A percentile compares a stretch with the other conserved stretches of the same genome.
Evolutionary conservation across 2,797 vertebrate species (phyloP).

Genomic region (Natrix natrix): DNA sequence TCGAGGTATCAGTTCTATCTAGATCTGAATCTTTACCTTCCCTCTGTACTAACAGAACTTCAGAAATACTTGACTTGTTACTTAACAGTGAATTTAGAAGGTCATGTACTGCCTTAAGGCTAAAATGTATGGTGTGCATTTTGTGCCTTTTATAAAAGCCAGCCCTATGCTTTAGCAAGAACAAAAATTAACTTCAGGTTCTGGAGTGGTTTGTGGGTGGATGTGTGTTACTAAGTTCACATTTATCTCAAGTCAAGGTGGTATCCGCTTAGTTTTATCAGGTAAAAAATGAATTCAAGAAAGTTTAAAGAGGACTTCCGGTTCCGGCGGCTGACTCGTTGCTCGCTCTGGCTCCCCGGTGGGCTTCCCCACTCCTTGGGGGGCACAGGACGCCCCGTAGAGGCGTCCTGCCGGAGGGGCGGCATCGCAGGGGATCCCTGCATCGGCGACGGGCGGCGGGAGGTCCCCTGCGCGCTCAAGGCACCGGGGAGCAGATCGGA

Average conservation of each 20-base stretch:
- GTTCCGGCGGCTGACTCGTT: too few species aligned
- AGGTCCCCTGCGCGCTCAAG: too few species aligned
- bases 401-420: too few species aligned
- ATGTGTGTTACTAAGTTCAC: neutral
- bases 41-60: neutral
- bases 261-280: neutral
- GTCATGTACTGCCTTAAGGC: neutral
- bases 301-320: neutral
- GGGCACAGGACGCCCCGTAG: too few species aligned
- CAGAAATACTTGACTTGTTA: neutral
- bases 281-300: neutral
- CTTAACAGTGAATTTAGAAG: neutral
- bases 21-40: neutral
- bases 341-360: too few species aligned
- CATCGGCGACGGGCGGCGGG: too few species aligned
- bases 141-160: neutral
- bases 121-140: neutral
- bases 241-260: neutral
- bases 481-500: too few species aligned
- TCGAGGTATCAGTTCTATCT: neutral
- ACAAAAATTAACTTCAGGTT: neutral
- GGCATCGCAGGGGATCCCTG: too few species aligned
- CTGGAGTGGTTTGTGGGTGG: neutral
- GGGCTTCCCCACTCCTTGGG: too few species aligned
- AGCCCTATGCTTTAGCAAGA: neutral